phyloP scores from a whole-genome alignment of 2,888 invertebrate genomes.

The Limenitis arthemis region DNA sequence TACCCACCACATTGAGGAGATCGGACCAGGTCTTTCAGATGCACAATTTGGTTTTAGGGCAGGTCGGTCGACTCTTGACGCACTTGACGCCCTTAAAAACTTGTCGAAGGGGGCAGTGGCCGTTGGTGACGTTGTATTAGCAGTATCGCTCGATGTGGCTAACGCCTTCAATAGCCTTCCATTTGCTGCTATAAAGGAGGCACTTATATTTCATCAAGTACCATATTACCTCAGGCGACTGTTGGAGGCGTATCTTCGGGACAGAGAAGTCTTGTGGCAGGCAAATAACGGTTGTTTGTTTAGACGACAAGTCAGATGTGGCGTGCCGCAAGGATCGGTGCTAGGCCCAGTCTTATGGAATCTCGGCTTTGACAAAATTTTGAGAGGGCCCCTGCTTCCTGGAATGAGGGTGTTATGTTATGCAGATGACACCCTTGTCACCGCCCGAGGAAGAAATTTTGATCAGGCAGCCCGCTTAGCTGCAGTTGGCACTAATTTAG shows the following conservation, averaged over 20 bases:
- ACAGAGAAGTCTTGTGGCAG: no score
- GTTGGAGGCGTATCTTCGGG: no score
- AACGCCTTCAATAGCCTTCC: slow-evolving; percentile 27
- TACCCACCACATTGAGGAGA: background rate
- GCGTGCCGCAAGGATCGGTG: slow-evolving; percentile 9
- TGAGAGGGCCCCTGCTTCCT: slow-evolving; percentile 8
- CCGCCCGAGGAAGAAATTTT: background rate
- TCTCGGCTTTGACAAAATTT: slow-evolving; percentile 15
- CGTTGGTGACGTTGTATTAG: slow-evolving; percentile 15
- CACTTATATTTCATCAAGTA: no score
- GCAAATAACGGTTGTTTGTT: background rate
- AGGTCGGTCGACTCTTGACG: slow-evolving; percentile 14
- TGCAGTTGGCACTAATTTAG: background rate
- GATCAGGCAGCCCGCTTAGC: background rate
- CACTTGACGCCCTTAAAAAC: background rate
- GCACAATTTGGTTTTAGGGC: slow-evolving; percentile 9
- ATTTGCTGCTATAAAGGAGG: slow-evolving; percentile 13
- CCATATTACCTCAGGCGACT: no score
- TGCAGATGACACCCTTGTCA: slow-evolving; percentile 17
- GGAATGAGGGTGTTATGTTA: slow-evolving; percentile 9
- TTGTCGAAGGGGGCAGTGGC: slow-evolving; percentile 9
- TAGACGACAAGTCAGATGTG: background rate
- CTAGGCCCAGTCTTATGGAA: slow-evolving; percentile 8
- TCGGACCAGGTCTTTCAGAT: slow-evolving; percentile 1
- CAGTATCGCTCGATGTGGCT: slow-evolving; percentile 22